phyloP scores from a whole-genome alignment of 2,888 invertebrate genomes.

The Yponomeuta malinellus region DNA sequence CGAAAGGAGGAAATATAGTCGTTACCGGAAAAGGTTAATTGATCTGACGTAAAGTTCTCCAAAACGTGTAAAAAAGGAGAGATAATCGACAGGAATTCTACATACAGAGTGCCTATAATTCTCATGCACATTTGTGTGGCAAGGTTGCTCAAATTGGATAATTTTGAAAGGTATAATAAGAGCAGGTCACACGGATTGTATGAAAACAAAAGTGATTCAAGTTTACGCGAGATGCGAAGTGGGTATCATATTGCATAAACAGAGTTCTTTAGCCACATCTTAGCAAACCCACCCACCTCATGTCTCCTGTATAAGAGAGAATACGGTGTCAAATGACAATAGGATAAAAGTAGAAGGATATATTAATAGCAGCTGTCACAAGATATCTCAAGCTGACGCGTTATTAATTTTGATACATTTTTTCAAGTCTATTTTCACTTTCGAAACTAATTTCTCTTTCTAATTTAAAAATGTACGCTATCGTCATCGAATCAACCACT shows the following conservation, averaged over 20 bases:
- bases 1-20: slow-evolving; percentile 39
- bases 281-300: slow-evolving; percentile 28
- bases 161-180: not conserved
- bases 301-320: slow-evolving; percentile 4
- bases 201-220: slow-evolving; percentile 67
- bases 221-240: slow-evolving; percentile 41
- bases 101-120: not conserved
- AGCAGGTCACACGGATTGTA: slow-evolving; percentile 25
- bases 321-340: not conserved
- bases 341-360: slow-evolving; percentile 18
- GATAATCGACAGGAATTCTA: not conserved
- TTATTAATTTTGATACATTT: not conserved
- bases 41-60: slow-evolving; percentile 36
- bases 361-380: slow-evolving; percentile 8
- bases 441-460: slow-evolving; percentile 23
- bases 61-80: slow-evolving; percentile 26
- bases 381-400: not conserved
- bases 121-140: not conserved
- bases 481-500: not conserved
- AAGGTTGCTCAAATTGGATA: not conserved
- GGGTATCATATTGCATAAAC: slow-evolving; percentile 37
- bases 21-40: slow-evolving; percentile 43
- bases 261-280: slow-evolving; percentile 19
- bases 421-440: slow-evolving; percentile 25
- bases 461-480: slow-evolving; percentile 2